These are phyloP conservation scores for Percina caprodes DNA, from an alignment of 2,113 vertebrate species.

Conservation along the genomic window DNA sequence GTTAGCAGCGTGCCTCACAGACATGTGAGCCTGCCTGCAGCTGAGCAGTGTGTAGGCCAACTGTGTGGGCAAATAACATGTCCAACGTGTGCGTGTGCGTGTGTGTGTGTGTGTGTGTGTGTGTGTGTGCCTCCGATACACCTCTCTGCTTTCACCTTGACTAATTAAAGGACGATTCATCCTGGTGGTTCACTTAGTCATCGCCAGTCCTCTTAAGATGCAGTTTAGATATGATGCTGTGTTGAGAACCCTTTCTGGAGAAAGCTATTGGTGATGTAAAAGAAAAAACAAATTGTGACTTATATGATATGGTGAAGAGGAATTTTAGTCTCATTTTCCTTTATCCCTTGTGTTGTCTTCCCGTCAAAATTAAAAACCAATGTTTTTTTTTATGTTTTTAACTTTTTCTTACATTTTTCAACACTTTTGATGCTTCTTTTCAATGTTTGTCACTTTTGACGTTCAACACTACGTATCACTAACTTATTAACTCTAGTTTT, in stretches of 20 bases:
- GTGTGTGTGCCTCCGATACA: neutral
- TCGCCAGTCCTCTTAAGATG: constrained; percentile 8
- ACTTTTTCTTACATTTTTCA: no score
- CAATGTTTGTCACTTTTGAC: no score
- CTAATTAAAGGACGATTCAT: constrained; percentile 30
- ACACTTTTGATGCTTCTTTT: no score
- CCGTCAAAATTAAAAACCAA: no score
- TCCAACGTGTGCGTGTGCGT: neutral
- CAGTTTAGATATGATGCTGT: neutral
- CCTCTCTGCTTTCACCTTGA: neutral
- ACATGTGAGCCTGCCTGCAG: constrained; percentile 42
- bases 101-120: neutral
- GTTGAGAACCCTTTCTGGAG: neutral
- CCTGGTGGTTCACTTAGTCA: constrained; percentile 8
- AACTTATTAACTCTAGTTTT: no score
- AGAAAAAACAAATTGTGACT: neutral
- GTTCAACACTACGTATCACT: no score
- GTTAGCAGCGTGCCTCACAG: constrained; percentile 48
- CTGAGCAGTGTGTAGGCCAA: constrained; percentile 32
- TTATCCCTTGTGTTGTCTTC: no score
- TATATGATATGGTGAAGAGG: neutral
- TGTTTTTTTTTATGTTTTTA: no score
- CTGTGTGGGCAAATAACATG: constrained; percentile 38
- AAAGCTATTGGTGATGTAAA: neutral
- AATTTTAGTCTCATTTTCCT: neutral